Base-by-base conservation (phyloP, 2,113 vertebrate genomes). In the Lethenteron camtschaticum region DNA sequence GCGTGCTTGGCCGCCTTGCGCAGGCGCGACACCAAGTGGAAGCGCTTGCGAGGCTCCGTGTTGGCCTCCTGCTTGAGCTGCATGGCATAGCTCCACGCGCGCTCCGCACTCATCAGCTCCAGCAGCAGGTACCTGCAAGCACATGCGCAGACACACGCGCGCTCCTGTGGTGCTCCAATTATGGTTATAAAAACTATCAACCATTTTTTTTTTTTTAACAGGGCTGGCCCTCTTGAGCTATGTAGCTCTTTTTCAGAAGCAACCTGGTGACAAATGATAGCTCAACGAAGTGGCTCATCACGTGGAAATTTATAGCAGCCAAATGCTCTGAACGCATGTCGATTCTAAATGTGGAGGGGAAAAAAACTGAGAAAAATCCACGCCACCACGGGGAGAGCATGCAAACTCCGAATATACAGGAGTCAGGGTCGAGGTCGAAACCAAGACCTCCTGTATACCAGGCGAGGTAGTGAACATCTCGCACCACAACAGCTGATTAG, bases 51-150 rank as follows among this genome's bases (percentile, higher is more conserved):
- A 2, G 89, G 92, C 71, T 99, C 94, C 0, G 94, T 99, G 78
- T 96, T 96, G 12, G 92, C 92, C 71, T 99, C 94, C 77, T 92
- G 89, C 70, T 99, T 99, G 75, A 99, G 85, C 79, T 99, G 94
- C 94, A 99, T 99, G 76, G 92, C 86, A 0, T 99, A 99, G 75
- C 94, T 95, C 94, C 94, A 99, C 14, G 94, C 92, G 68, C 94
- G 80, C 73, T 99, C 94, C 0, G 92, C 90, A 73, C 96, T 89
- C 87, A 99, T 96, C 75, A 99, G 81, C 73, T 95, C 85, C 76
- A 99, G 74, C 73, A 99, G 77, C 72, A 99, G 79, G 57, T 95
- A 94, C 72, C 94, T 99, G 57, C 2, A 8, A 55, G 41, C 41
- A 5, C 12, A 57, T 13, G 3, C 66, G 13, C 60, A 70, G 24